These are phyloP conservation scores for Tokudaia tokunoshimensis DNA, from an alignment of 2,797 vertebrate genomes.

Conservation along the genomic window DNA sequence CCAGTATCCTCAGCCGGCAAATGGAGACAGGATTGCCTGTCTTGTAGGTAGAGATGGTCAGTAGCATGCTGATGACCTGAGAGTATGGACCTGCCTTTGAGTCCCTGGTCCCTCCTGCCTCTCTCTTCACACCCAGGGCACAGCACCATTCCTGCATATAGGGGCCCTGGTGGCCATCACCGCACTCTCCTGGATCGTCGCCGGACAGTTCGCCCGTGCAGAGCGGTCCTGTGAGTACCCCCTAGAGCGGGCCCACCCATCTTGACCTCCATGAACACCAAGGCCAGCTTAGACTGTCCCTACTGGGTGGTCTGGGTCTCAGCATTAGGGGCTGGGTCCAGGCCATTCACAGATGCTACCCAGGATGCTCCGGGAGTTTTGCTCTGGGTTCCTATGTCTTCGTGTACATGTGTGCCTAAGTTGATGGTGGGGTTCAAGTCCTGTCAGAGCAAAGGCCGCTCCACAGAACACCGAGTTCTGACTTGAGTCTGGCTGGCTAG, in stretches of 20 bases:
- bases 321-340: neutral
- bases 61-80: neutral
- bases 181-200: slow-evolving; percentile 94
- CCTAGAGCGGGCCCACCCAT: neutral
- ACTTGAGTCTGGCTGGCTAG: neutral
- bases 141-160: slow-evolving; percentile 96
- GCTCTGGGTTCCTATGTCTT: neutral
- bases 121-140: slow-evolving; percentile 89
- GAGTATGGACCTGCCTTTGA: neutral
- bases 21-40: neutral
- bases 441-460: neutral
- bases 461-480: neutral
- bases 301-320: neutral
- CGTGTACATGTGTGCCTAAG: neutral
- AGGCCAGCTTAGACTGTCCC: neutral
- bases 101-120: neutral
- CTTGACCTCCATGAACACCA: neutral
- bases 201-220: slow-evolving; percentile 92
- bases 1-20: neutral
- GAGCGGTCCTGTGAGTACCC: slow-evolving; percentile 94
- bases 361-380: neutral
- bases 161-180: slow-evolving; percentile 93
- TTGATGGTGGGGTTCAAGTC: neutral
- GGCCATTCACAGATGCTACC: neutral
- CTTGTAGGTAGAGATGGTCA: neutral